Evolutionary conservation across 2,797 vertebrate species (phyloP).

Genomic region (Sebastolobus alascanus): DNA sequence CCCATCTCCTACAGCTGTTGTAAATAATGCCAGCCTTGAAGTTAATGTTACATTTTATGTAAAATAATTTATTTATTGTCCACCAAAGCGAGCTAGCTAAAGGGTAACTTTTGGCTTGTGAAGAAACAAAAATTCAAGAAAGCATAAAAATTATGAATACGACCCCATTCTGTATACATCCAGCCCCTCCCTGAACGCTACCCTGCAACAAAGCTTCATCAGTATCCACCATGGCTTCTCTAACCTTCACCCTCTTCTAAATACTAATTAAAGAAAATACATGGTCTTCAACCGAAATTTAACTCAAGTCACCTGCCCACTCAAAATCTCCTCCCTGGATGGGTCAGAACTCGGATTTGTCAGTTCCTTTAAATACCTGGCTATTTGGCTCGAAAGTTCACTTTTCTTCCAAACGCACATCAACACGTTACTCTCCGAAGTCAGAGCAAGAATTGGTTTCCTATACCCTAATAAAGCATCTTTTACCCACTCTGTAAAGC

Average conservation of each 20-base stretch:
- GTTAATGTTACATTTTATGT: constrained; percentile 28
- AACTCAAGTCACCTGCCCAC: not conserved
- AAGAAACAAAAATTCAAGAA: constrained; percentile 26
- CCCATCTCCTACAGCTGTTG: not conserved
- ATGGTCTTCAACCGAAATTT: fast-evolving
- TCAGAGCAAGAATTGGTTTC: not conserved
- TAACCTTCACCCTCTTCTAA: not conserved
- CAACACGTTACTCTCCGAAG: not conserved
- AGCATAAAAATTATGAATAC: not conserved
- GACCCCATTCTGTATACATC: too few species aligned
- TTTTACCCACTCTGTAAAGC: not conserved
- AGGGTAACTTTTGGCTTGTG: constrained; percentile 22
- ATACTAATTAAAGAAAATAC: not conserved
- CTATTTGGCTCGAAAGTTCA: not conserved
- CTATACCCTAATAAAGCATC: not conserved
- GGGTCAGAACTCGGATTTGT: not conserved
- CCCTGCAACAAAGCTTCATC: too few species aligned
- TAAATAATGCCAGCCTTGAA: constrained; percentile 20
- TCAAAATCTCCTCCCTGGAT: not conserved
- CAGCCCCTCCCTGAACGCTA: too few species aligned
- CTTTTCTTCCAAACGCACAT: not conserved
- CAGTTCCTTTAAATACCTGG: not conserved
- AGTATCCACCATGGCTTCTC: not conserved
- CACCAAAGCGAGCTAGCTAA: not conserved
- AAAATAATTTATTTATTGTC: constrained; percentile 27